These are phyloP conservation scores for Temnothorax unifasciatus DNA, from an alignment of 2,888 invertebrate genomes.

Conservation along the genomic window DNA sequence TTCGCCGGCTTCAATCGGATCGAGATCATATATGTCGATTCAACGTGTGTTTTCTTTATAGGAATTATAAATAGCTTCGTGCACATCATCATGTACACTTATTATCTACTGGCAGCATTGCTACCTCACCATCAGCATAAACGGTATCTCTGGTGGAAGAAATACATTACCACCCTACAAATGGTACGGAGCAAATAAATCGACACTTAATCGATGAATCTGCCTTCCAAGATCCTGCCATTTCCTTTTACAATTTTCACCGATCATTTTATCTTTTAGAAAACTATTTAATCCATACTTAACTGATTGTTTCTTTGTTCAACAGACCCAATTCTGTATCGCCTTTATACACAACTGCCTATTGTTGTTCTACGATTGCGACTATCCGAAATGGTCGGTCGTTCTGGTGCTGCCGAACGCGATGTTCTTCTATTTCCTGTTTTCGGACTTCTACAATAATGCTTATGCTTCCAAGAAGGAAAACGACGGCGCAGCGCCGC, in stretches of 20 bases:
- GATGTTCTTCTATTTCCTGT: slow-evolving; percentile 96
- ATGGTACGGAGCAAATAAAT: slow-evolving; percentile 89
- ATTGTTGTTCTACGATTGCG: slow-evolving; percentile 94
- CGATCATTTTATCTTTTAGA: not conserved
- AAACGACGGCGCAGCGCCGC: not conserved
- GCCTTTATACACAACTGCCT: slow-evolving; percentile 95
- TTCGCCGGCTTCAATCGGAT: not conserved
- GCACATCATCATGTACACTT: slow-evolving; percentile 97
- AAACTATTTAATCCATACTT: not conserved
- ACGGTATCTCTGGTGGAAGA: slow-evolving; percentile 97
- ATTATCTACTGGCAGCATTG: slow-evolving; percentile 95
- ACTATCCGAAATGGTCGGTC: slow-evolving; percentile 94
- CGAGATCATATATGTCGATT: not conserved
- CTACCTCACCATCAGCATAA: slow-evolving; percentile 92
- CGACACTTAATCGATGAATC: not conserved
- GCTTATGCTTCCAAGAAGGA: slow-evolving; percentile 87
- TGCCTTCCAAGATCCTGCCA: not conserved
- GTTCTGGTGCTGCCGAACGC: slow-evolving; percentile 96
- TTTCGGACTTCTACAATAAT: slow-evolving; percentile 96
- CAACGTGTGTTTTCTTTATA: slow-evolving; percentile 61
- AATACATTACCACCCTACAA: slow-evolving; percentile 95
- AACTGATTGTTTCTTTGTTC: slow-evolving; percentile 20
- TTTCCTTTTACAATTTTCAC: not conserved
- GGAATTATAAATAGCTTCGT: slow-evolving; percentile 97
- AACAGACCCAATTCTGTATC: slow-evolving; percentile 95